Percentiles rank a stretch among this genome's conserved stretches.
These are phyloP conservation scores for Grammomys surdaster DNA, from an alignment of 2,113 vertebrate genomes.

Conservation along the genomic window DNA sequence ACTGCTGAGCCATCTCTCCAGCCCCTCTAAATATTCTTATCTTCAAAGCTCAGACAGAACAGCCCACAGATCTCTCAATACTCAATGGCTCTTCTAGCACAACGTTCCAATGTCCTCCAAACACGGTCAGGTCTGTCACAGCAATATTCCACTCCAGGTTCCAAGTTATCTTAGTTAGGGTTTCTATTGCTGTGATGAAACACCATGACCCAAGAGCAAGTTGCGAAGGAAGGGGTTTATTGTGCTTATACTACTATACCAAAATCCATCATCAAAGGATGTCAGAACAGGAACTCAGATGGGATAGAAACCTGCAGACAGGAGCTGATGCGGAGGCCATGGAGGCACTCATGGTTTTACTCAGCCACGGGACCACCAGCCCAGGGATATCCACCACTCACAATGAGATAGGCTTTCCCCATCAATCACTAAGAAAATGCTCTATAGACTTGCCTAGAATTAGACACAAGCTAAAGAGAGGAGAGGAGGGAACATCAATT, in stretches of 20 bases:
- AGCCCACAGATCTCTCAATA: neutral
- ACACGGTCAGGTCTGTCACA: neutral
- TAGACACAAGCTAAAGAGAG: too few relatives aligned
- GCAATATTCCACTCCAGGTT: neutral
- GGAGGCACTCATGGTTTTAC: neutral
- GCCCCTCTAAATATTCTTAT: neutral
- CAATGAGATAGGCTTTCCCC: too few relatives aligned
- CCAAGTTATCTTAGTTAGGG: neutral
- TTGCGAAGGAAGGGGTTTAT: neutral
- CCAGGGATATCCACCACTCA: neutral
- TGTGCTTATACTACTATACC: neutral
- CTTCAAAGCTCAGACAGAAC: neutral
- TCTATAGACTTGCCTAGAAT: neutral
- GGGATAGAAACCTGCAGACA: neutral
- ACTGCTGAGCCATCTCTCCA: neutral
- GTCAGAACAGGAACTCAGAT: neutral
- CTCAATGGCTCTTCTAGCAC: neutral
- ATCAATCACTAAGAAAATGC: neutral
- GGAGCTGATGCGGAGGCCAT: neutral
- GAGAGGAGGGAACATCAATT: too few relatives aligned
- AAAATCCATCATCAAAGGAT: neutral
- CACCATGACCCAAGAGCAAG: neutral
- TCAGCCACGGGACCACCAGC: neutral
- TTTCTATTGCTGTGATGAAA: neutral
- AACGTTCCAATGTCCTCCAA: neutral